Percentiles rank a stretch among this genome's conserved stretches.
These are phyloP conservation scores for Scaeva pyrastri DNA, from an alignment of 2,888 invertebrate species.

Conservation along the genomic window DNA sequence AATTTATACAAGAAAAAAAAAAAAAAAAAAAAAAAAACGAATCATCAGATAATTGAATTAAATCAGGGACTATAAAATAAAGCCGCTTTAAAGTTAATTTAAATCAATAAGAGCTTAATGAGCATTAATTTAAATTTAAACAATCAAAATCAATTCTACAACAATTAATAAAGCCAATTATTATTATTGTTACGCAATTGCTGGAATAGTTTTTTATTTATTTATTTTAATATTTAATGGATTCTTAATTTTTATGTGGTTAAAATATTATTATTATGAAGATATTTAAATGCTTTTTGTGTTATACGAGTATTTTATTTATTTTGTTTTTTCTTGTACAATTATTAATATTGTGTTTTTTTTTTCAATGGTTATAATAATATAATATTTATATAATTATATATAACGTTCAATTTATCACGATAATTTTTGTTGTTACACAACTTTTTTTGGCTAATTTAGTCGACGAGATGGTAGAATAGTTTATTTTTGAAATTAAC, in stretches of 20 bases:
- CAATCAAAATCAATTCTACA: slow-evolving; percentile 37
- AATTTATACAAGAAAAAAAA: slow-evolving; percentile 6
- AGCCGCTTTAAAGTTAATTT: slow-evolving; percentile 46
- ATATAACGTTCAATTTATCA: slow-evolving; percentile 62
- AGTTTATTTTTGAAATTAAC: slow-evolving; percentile 43
- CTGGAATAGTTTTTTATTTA: slow-evolving; percentile 50
- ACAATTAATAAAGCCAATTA: slow-evolving; percentile 47
- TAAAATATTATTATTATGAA: slow-evolving; percentile 2
- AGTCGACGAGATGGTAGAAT: slow-evolving; percentile 54
- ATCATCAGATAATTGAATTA: slow-evolving; percentile 13
- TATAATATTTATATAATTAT: slow-evolving; percentile 18
- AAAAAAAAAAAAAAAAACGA: background rate
- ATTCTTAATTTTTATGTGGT: slow-evolving; percentile 37
- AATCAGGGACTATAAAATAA: slow-evolving; percentile 45
- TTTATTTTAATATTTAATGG: slow-evolving; percentile 42
- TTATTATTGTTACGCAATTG: slow-evolving; percentile 62
- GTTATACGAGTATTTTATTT: slow-evolving; percentile 25
- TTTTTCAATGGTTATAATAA: slow-evolving; percentile 52
- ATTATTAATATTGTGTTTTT: slow-evolving; percentile 52
- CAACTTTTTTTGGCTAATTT: slow-evolving; percentile 61
- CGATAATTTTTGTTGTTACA: slow-evolving; percentile 68
- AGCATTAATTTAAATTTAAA: slow-evolving; percentile 22
- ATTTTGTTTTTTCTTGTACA: slow-evolving; percentile 61
- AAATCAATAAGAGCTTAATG: slow-evolving; percentile 24
- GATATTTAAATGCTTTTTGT: slow-evolving; percentile 64